Evolutionary conservation across 2,888 invertebrate species (phyloP).

Genomic region (Tetragnatha montana): DNA sequence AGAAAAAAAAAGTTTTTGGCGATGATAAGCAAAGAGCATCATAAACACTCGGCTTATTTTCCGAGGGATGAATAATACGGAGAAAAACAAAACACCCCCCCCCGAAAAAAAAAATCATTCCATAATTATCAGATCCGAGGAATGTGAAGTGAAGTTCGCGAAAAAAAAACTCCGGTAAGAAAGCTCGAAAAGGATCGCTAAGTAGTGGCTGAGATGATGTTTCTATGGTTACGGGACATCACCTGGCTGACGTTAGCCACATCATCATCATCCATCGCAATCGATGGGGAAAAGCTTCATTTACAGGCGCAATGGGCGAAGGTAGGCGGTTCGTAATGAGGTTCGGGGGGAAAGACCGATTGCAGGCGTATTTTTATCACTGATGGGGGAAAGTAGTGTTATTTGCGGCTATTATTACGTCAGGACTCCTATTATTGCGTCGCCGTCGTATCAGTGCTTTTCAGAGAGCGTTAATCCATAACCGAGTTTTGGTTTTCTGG

Average conservation of each 20-base stretch:
- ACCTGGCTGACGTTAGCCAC: constrained; percentile 52
- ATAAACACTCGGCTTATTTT: background rate
- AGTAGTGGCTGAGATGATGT: constrained; percentile 55
- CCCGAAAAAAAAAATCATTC: constrained; percentile 15
- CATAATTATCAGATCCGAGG: constrained; percentile 30
- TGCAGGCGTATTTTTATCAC: background rate
- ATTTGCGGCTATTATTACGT: background rate
- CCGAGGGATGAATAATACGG: constrained; percentile 5
- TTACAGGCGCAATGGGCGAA: constrained; percentile 1
- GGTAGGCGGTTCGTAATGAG: background rate
- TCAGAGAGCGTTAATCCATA: no score
- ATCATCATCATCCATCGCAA: constrained; percentile 20
- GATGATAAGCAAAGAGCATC: background rate
- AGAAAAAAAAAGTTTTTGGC: constrained; percentile 6
- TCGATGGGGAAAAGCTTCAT: constrained; percentile 28
- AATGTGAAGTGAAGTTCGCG: background rate
- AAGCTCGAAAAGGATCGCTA: constrained; percentile 46
- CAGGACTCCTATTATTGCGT: background rate
- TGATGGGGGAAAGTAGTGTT: background rate
- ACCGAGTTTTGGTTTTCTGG: no score
- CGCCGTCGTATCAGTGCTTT: no score
- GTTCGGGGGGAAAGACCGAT: background rate
- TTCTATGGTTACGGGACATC: constrained; percentile 53
- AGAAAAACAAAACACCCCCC: constrained; percentile 8
- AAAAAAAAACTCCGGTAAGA: constrained; percentile 1